These are phyloP conservation scores for Odocoileus virginianus DNA, from an alignment of 2,113 vertebrate species.

Conservation along the genomic window DNA sequence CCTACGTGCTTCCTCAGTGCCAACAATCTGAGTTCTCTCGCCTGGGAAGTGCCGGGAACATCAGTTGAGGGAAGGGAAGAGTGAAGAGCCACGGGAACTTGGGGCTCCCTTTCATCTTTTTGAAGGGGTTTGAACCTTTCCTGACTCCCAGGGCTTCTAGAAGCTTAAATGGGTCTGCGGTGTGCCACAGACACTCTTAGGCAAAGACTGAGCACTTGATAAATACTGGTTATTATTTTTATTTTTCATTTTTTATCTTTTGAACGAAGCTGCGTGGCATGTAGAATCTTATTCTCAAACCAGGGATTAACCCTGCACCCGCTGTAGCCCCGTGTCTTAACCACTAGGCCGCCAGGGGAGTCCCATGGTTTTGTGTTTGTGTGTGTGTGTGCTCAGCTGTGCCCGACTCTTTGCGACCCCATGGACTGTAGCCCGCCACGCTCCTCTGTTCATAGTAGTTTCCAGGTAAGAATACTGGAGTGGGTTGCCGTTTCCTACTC, in stretches of 20 bases:
- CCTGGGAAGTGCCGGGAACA: background rate
- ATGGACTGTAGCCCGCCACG: background rate
- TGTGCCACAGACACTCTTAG: background rate
- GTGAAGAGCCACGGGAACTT: background rate
- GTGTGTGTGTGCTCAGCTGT: background rate
- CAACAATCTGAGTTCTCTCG: background rate
- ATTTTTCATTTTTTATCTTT: background rate
- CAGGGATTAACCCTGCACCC: background rate
- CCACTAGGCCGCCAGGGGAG: background rate
- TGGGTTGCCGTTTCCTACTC: background rate
- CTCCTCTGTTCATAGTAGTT: background rate
- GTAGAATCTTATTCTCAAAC: background rate
- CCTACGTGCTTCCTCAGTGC: background rate
- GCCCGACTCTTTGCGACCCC: background rate
- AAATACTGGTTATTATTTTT: background rate
- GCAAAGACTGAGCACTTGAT: background rate
- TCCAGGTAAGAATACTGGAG: background rate
- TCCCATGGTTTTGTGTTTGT: background rate
- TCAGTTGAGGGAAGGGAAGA: background rate
- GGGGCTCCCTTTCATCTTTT: background rate
- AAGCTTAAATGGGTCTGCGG: background rate
- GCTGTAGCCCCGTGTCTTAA: background rate
- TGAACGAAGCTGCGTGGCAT: background rate
- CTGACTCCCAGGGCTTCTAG: too few relatives aligned
- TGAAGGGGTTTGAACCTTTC: background rate